Percentiles rank a stretch among this genome's conserved stretches.
These are phyloP conservation scores for Wiebesia pumilae DNA, from an alignment of 1,140 invertebrate genomes.

Conservation along the genomic window DNA sequence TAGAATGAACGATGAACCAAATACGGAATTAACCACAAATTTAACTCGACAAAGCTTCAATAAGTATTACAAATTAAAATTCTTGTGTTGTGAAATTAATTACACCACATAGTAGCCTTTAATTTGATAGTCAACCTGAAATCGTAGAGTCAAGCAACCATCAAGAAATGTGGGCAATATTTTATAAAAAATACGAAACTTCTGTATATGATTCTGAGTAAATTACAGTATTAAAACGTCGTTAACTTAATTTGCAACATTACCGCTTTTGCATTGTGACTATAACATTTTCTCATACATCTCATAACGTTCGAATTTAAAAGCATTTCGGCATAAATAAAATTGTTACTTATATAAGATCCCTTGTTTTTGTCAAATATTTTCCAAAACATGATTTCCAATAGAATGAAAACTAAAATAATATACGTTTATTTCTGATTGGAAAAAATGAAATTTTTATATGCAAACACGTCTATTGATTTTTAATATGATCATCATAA, in stretches of 20 bases:
- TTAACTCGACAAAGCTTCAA: background rate
- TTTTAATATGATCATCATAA: too few relatives aligned
- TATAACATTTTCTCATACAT: background rate
- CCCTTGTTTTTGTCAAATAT: background rate
- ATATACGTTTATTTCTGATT: too few relatives aligned
- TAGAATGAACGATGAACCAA: background rate
- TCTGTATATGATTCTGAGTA: background rate
- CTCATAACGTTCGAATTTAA: too few relatives aligned
- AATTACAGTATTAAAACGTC: background rate
- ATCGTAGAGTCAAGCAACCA: too few relatives aligned
- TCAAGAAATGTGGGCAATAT: background rate
- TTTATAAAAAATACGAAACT: background rate
- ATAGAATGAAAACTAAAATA: too few relatives aligned
- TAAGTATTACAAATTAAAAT: background rate
- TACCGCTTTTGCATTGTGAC: background rate
- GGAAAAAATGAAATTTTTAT: too few relatives aligned
- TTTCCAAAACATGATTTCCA: background rate
- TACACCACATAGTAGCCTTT: background rate
- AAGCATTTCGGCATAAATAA: too few relatives aligned
- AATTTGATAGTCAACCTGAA: background rate
- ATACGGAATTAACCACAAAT: background rate
- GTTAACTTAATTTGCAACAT: background rate
- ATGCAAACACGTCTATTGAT: too few relatives aligned
- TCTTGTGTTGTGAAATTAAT: background rate
- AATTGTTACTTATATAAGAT: too few relatives aligned